Conservation (phyloP, 2,888 invertebrate genomes). For the Tinea trinotella region DNA sequence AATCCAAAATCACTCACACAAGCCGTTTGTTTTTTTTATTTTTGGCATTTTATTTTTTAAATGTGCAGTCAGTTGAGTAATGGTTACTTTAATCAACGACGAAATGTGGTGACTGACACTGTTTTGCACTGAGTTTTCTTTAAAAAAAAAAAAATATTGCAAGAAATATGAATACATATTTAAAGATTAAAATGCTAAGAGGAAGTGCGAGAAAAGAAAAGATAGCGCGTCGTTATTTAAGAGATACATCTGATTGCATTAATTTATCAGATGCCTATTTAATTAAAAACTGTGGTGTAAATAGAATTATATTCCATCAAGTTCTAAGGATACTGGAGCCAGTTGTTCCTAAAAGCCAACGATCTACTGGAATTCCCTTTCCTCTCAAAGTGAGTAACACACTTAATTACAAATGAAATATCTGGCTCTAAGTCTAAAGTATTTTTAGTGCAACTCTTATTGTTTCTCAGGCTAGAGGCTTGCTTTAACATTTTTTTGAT, state of each 20-base stretch:
- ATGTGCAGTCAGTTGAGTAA: too few relatives aligned
- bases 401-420: too few relatives aligned
- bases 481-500: too few relatives aligned
- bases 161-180: constrained; percentile 33
- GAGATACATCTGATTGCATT: constrained; percentile 34
- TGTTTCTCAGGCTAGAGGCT: too few relatives aligned
- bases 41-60: background rate
- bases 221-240: constrained; percentile 32
- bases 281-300: constrained; percentile 38
- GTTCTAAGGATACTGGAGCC: constrained; percentile 40
- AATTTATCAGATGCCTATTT: constrained; percentile 40
- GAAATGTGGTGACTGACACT: too few relatives aligned
- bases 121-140: too few relatives aligned
- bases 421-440: too few relatives aligned
- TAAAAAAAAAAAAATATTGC: too few relatives aligned
- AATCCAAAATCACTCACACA: too few relatives aligned
- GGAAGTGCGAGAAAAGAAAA: constrained; percentile 37
- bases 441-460: too few relatives aligned
- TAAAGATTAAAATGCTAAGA: constrained; percentile 38
- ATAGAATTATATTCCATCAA: constrained; percentile 35
- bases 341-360: constrained; percentile 40
- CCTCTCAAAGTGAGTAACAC: constrained; percentile 39
- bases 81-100: too few relatives aligned
- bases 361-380: constrained; percentile 46
- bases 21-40: background rate